Conservation (phyloP, 2,113 vertebrate species). For the Phyllostomus hastatus region DNA sequence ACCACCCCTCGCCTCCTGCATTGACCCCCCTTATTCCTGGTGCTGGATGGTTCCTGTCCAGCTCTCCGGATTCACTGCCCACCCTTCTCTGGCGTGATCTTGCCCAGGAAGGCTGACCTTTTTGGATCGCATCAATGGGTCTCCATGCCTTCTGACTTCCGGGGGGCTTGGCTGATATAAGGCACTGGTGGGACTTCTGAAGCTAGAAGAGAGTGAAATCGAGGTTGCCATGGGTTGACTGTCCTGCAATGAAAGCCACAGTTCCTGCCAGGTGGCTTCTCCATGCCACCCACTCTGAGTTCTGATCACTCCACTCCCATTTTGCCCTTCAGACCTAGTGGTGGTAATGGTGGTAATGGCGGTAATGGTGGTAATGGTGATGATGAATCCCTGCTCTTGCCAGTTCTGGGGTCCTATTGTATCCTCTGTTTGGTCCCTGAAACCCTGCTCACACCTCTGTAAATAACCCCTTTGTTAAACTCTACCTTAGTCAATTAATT, state of each 20-base stretch:
- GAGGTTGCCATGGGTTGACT: too few relatives aligned
- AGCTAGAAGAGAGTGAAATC: neutral
- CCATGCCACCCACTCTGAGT: neutral
- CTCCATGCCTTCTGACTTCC: neutral
- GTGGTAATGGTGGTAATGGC: too few relatives aligned
- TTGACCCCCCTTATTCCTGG: neutral
- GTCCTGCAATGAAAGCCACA: neutral
- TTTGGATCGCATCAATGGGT: neutral
- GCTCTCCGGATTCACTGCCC: neutral
- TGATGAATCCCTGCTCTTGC: neutral
- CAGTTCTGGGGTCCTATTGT: neutral
- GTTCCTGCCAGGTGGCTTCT: neutral
- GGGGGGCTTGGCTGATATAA: neutral
- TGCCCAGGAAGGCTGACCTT: neutral
- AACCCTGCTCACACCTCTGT: neutral
- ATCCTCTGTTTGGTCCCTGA: neutral
- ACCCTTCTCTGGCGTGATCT: neutral
- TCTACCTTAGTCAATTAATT: neutral
- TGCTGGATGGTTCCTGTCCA: neutral
- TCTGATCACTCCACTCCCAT: neutral
- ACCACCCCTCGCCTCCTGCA: rapidly evolving
- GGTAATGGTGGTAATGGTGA: too few relatives aligned
- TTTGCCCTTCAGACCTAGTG: neutral
- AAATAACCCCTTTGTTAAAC: neutral
- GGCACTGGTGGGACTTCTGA: neutral